These are phyloP conservation scores for Pantelozetes paolii DNA, from an alignment of 2,888 invertebrate species.

Conservation along the genomic window DNA sequence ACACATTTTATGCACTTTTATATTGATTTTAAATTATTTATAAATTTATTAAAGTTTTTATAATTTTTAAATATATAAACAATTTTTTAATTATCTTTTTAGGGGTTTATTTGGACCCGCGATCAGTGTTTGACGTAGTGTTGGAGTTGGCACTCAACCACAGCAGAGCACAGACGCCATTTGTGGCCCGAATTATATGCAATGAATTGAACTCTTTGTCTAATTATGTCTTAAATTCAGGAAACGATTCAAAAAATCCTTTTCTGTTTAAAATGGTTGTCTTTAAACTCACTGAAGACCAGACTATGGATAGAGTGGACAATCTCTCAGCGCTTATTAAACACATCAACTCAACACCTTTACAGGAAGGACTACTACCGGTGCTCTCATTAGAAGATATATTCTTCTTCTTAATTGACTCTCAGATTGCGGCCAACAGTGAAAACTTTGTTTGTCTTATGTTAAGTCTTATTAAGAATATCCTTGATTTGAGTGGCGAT, in stretches of 20 bases:
- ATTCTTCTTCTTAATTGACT: neutral
- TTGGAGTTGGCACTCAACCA: neutral
- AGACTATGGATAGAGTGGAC: neutral
- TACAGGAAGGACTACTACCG: neutral
- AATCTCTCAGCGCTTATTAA: neutral
- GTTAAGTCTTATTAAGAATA: neutral
- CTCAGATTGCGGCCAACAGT: neutral
- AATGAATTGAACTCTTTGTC: neutral
- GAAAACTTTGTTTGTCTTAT: neutral
- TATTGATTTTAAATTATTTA: too few species aligned
- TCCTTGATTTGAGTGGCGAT: conserved; percentile 15
- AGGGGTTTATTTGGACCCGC: conserved; percentile 15
- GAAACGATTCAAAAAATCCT: neutral
- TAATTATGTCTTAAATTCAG: neutral
- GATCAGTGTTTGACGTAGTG: neutral
- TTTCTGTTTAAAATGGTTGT: conserved; percentile 1
- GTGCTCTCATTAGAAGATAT: neutral
- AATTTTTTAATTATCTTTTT: neutral
- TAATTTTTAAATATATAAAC: neutral
- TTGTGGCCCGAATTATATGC: neutral
- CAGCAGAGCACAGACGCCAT: neutral
- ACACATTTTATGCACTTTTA: too few species aligned
- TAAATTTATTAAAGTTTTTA: too few species aligned
- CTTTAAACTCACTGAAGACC: neutral
- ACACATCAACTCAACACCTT: neutral